Percentiles rank a stretch among this genome's conserved stretches.
phyloP scores from a whole-genome alignment of 2,888 invertebrate species.

The Rhimphoctona megacephalus region DNA sequence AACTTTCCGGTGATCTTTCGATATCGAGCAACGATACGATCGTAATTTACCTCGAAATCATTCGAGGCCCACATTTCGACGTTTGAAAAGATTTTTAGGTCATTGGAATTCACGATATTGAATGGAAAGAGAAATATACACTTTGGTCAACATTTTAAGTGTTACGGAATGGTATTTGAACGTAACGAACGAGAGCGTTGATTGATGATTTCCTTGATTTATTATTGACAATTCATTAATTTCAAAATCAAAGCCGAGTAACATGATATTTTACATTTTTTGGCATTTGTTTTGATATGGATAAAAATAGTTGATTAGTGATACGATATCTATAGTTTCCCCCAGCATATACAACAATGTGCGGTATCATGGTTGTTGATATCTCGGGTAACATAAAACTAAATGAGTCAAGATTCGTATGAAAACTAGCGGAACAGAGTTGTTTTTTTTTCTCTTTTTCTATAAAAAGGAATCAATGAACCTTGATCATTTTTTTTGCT shows the following conservation, averaged over 20 bases:
- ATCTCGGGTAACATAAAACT: not conserved
- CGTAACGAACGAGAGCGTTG: not conserved
- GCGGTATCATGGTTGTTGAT: no score
- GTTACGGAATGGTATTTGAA: not conserved
- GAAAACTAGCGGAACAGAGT: conserved; percentile 10
- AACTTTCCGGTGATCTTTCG: conserved; percentile 26
- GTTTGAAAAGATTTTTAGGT: conserved; percentile 2
- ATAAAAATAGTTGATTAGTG: not conserved
- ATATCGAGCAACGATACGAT: conserved; percentile 37
- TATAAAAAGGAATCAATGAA: conserved; percentile 47
- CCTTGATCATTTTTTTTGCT: conserved; percentile 44
- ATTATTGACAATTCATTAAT: not conserved
- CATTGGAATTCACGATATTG: conserved; percentile 5
- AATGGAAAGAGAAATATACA: not conserved
- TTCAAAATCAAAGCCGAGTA: not conserved
- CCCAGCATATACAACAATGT: no score
- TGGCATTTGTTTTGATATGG: not conserved
- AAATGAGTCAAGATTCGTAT: conserved; percentile 11
- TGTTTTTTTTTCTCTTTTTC: conserved; percentile 4
- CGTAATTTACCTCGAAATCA: conserved; percentile 26
- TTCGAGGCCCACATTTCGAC: not conserved
- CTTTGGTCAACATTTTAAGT: not conserved
- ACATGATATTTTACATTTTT: not conserved
- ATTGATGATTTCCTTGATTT: not conserved
- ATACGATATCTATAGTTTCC: not conserved